phyloP scores from a whole-genome alignment of 2,888 invertebrate species.

The Cosmia trapezina region DNA sequence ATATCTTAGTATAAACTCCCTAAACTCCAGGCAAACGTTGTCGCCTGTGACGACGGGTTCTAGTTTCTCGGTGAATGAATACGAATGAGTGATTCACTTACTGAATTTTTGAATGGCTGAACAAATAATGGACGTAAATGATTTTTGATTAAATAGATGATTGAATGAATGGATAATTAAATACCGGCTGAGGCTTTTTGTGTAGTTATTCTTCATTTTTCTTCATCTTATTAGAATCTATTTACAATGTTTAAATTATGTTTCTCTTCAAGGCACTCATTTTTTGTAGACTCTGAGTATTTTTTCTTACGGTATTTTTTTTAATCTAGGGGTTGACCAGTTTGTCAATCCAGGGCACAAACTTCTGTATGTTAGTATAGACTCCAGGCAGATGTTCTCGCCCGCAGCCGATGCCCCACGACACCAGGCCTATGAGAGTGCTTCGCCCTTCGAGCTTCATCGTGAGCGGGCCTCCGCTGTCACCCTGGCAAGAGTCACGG shows the following conservation, averaged over 20 bases:
- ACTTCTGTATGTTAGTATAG: conserved; percentile 97
- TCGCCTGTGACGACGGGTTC: conserved; percentile 76
- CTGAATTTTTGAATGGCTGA: background rate
- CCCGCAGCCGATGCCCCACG: conserved; percentile 98
- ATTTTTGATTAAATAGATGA: no score
- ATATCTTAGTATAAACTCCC: conserved; percentile 97
- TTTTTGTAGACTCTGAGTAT: conserved; percentile 19
- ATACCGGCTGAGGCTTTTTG: background rate
- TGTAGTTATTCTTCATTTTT: background rate
- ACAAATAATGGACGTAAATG: background rate
- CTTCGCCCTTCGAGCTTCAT: conserved; percentile 95
- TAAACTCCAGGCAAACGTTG: conserved; percentile 97
- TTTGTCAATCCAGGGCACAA: conserved; percentile 97
- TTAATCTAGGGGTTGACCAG: conserved; percentile 89
- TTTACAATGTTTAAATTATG: conserved; percentile 6
- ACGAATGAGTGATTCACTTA: background rate
- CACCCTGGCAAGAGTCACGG: conserved; percentile 93
- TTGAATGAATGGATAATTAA: background rate
- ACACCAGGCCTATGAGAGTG: conserved; percentile 96
- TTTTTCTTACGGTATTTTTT: background rate
- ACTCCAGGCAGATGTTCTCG: conserved; percentile 97
- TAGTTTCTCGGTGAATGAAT: conserved; percentile 91
- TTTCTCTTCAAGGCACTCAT: conserved; percentile 6
- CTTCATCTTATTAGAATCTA: background rate
- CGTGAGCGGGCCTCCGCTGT: conserved; percentile 97